These are phyloP conservation scores for Rambutsinella grinnellia DNA, from an alignment of 2,888 invertebrate genomes.

Conservation along the genomic window DNA sequence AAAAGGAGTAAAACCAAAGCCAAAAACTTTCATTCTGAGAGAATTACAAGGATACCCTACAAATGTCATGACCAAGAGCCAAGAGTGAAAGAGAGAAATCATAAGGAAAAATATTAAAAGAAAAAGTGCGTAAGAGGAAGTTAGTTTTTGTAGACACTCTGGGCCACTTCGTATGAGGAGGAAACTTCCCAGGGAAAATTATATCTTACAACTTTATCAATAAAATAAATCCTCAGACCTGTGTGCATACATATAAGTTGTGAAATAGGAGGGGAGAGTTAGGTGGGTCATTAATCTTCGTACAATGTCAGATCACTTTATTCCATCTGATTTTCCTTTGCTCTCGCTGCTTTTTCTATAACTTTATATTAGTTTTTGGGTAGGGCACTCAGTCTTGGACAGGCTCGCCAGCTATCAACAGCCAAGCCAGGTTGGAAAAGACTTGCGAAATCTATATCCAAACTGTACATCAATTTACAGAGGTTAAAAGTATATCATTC, in stretches of 20 bases:
- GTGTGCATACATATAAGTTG: constrained; percentile 16
- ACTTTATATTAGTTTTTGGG: background rate
- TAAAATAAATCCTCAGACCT: constrained; percentile 32
- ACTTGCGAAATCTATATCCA: constrained; percentile 33
- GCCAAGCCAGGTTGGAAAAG: constrained; percentile 15
- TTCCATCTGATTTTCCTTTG: constrained; percentile 49
- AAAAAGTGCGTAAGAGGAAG: background rate
- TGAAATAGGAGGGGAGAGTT: constrained; percentile 47
- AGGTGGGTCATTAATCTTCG: constrained; percentile 64
- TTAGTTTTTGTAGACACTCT: too few species aligned
- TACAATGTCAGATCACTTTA: constrained; percentile 65
- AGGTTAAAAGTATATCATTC: too few species aligned
- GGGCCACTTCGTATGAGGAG: too few species aligned
- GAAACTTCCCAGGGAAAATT: too few species aligned
- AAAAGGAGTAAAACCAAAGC: background rate
- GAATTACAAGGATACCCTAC: constrained; percentile 7
- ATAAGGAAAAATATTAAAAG: background rate
- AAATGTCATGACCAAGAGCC: constrained; percentile 8
- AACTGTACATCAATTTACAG: too few species aligned
- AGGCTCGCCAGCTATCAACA: background rate
- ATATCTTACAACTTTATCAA: constrained; percentile 36
- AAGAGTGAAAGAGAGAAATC: constrained; percentile 1
- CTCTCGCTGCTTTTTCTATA: constrained; percentile 2
- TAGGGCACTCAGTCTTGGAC: constrained; percentile 14
- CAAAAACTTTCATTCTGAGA: too few species aligned